These are phyloP conservation scores for Zonitis immaculata DNA, from an alignment of 2,888 invertebrate genomes.

Conservation along the genomic window DNA sequence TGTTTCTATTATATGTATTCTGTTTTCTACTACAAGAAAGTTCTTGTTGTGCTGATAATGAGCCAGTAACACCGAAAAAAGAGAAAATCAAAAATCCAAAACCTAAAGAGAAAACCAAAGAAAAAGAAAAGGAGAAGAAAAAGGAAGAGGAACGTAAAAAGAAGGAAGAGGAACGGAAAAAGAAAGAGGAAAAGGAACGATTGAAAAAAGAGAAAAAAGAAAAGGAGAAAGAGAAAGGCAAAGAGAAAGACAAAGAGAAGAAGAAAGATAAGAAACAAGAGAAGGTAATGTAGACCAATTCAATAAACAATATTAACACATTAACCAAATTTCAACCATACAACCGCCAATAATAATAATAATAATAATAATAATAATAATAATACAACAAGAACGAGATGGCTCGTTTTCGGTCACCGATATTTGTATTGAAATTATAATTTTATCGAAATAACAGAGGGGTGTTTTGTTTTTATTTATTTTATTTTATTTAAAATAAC, in stretches of 20 bases:
- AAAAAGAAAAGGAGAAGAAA: constrained; percentile 51
- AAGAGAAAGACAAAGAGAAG: constrained; percentile 40
- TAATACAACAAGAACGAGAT: too few relatives aligned
- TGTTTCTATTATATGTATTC: constrained; percentile 90
- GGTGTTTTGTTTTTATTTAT: too few relatives aligned
- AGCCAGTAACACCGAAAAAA: constrained; percentile 55
- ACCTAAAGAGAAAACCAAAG: constrained; percentile 39
- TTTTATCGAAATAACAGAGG: constrained; percentile 14
- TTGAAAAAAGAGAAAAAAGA: constrained; percentile 60
- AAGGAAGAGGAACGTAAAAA: constrained; percentile 53
- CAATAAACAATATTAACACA: too few relatives aligned
- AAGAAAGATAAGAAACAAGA: constrained; percentile 49
- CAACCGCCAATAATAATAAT: too few relatives aligned
- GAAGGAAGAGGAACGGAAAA: constrained; percentile 55
- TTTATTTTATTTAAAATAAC: constrained; percentile 52
- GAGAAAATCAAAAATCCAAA: constrained; percentile 46
- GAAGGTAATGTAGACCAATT: constrained; percentile 42
- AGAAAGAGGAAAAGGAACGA: constrained; percentile 56
- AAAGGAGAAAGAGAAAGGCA: constrained; percentile 55
- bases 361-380: too few relatives aligned
- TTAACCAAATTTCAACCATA: too few relatives aligned
- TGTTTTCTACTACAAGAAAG: constrained; percentile 91
- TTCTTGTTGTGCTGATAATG: constrained; percentile 72
- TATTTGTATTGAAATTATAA: too few relatives aligned
- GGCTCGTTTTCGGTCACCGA: too few relatives aligned